A percentile compares a stretch with the other conserved stretches of the same genome.
These are phyloP conservation scores for Catostomus latipinnis DNA, from an alignment of 2,797 vertebrate genomes.

Conservation along the genomic window DNA sequence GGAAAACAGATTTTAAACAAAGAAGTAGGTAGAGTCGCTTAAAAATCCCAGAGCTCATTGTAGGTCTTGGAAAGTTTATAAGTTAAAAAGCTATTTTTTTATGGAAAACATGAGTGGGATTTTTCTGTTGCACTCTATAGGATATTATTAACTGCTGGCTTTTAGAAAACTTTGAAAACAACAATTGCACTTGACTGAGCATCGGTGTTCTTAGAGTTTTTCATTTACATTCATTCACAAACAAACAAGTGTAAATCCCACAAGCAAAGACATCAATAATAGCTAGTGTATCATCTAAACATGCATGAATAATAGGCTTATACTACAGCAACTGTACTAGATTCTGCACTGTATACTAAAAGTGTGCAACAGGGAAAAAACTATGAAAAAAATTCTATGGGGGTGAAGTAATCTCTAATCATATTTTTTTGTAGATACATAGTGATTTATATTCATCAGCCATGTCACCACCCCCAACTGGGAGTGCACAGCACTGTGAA, in stretches of 20 bases:
- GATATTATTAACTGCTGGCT: no score
- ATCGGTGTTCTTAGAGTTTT: not conserved
- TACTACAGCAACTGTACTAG: not conserved
- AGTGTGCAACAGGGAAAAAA: not conserved
- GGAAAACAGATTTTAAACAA: no score
- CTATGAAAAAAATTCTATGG: not conserved
- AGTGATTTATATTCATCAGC: not conserved
- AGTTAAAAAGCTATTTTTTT: no score
- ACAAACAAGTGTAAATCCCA: not conserved
- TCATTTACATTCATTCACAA: not conserved
- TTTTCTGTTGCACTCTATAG: no score
- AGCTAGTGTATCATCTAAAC: slow-evolving; percentile 13
- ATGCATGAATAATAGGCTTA: slow-evolving; percentile 7
- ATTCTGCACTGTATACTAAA: not conserved
- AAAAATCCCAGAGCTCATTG: no score
- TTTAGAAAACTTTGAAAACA: not conserved
- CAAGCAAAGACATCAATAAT: not conserved
- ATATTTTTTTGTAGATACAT: slow-evolving; percentile 2
- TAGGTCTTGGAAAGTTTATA: no score
- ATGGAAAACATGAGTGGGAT: no score
- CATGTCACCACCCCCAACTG: not conserved
- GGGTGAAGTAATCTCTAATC: not conserved
- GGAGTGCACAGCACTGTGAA: not conserved
- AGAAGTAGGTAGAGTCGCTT: no score
- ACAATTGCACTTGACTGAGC: no score